Evolutionary conservation across 2,113 vertebrate genomes (phyloP), one percentile per base, ranked within the genome.

Genomic region (Gallinago undulata): DNA sequence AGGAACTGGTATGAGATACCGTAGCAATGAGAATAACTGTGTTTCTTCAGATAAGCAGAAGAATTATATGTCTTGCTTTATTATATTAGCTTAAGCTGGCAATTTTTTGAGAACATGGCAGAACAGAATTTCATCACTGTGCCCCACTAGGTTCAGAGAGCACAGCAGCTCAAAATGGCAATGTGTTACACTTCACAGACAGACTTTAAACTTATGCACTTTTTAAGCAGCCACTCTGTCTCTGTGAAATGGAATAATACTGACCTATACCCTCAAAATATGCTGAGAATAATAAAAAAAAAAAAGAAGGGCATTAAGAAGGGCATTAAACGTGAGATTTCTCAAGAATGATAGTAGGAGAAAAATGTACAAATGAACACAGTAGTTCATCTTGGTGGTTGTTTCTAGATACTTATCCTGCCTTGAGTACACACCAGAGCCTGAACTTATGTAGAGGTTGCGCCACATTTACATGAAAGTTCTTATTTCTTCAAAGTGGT

Each of bases 401-500:
- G 8, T 13, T 66, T 41, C 13, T 22, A 67, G 11, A 19, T 53
- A 43, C 19, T 69, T 53, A 13, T 47, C 9, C 4, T 60, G 10
- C 15, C 21, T 81, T 41, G 16, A 43, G 11, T 19, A 53, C 85
- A 72, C 4, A 57, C 4, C 16, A 48, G 45, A 53, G 15, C 39
- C 11, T 56, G 66, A 87, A 37, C 2, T 59, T 30, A 37, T 1
- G 0, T 6, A 62, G 10, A 2, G 0, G 4, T 67, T 81, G 10
- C 3, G 12, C 10, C 16, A 15, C 0, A 1, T 53, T 75, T 51
- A 55, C 4, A 22, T 84, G 7, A 76, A 55, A 7, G 11, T 5
- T 72, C 85, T 56, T 33, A 41, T 79, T 90, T 79, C 12, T 23
- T 47, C 59, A n/a, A 75, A 18, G 0, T 30, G 51, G 13, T 1